Evolutionary conservation across 64 coral and sea anemone species (phyloP), one percentile per base, ranked within the genome.

Genomic region (Hydrozoanthus tunicans): DNA sequence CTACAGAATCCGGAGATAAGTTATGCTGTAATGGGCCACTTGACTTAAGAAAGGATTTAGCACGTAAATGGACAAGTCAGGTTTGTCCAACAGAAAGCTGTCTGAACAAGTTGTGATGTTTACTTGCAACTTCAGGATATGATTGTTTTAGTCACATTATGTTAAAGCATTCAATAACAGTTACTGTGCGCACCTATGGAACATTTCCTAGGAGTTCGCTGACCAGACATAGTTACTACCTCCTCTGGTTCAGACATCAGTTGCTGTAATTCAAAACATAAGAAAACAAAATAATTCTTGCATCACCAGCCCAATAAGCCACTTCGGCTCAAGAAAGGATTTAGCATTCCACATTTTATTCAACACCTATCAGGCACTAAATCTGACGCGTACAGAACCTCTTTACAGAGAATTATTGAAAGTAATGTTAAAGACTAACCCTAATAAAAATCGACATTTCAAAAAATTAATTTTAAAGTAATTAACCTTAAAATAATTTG

Each of bases 241-340:
- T 99, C 96, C 70, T 99, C 96, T 4, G 96, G 96, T 70, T 99
- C 96, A 67, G 96, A 93, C 96, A 99, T 99, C 62, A 99, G 90
- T 56, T 92, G 95, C 96, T 99, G 60, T 17, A 0, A 12, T 59
- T n/a, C 15, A 53, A 11, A 53, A 83, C 10, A 89, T 64, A 57
- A 81, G 32, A 81, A 62, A 61, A 6, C 79, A 61, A 62, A 27
- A 51, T 8, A 2, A 73, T 5, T 14, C 20, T 69, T 0, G 15
- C 3, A 27, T 26, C 6, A 73, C 32, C 32, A 43, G 2, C 32
- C 32, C 32, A 43, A 43, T 43, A 0, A 43, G 32, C 32, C 65
- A 68, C 65, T 5, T 68, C 5, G 13, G 5, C 65, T 68, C 65
- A 68, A 5, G 65, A 68, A 68, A 43, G 32, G 32, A 43, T 43